A percentile compares a stretch with the other conserved stretches of the same genome.
These are phyloP conservation scores for Aphelinus certus DNA, from an alignment of 1,140 invertebrate genomes.

Conservation along the genomic window DNA sequence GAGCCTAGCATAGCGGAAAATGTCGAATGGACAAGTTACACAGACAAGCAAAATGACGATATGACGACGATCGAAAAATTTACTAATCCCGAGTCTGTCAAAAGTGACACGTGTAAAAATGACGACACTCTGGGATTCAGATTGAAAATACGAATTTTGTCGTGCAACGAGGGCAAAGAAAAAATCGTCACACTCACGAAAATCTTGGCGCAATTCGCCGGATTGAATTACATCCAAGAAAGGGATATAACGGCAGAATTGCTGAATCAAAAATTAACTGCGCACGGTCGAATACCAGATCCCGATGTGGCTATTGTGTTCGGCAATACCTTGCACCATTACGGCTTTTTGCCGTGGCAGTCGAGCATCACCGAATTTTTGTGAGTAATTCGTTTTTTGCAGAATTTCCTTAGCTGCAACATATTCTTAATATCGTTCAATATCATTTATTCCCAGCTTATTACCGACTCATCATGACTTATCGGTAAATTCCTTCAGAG, in stretches of 20 bases:
- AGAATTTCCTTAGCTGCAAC: neutral
- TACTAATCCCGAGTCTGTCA: neutral
- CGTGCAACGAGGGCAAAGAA: conserved; percentile 67
- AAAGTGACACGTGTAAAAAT: conserved; percentile 8
- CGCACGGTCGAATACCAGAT: conserved; percentile 68
- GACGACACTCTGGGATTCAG: conserved; percentile 48
- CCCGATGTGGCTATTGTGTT: conserved; percentile 74
- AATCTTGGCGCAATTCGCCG: conserved; percentile 57
- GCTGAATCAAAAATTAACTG: conserved; percentile 65
- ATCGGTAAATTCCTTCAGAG: conserved; percentile 66
- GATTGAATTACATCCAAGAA: conserved; percentile 47
- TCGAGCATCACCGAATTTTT: conserved; percentile 76
- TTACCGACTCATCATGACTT: conserved; percentile 67
- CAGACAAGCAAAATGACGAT: neutral
- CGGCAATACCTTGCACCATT: conserved; percentile 68
- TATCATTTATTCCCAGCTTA: conserved; percentile 42
- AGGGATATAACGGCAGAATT: conserved; percentile 61
- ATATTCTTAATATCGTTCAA: no score
- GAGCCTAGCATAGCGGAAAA: conserved; percentile 66
- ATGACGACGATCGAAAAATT: no score
- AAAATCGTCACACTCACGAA: conserved; percentile 63
- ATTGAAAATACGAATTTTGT: conserved; percentile 64
- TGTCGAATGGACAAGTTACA: conserved; percentile 64
- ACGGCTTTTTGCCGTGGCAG: conserved; percentile 77
- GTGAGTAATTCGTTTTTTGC: conserved; percentile 51